A percentile compares a stretch with the other conserved stretches of the same genome.
Conservation (phyloP, 2,113 vertebrate species). For the Myrmecobius fasciatus region DNA sequence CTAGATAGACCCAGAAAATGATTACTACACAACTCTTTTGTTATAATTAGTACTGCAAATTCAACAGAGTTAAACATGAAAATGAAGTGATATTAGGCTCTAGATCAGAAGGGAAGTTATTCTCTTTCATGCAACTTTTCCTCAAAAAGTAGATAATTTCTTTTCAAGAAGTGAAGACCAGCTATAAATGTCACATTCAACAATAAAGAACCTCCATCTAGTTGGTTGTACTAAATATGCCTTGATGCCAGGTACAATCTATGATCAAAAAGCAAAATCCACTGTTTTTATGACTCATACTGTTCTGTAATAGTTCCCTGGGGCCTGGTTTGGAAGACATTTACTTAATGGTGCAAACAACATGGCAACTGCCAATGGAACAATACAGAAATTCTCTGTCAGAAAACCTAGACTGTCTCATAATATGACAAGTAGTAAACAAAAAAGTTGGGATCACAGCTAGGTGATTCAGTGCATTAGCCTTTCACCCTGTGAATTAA, state of each 20-base stretch:
- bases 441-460: neutral
- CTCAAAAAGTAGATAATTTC: neutral
- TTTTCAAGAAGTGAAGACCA: neutral
- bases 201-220: conserved; percentile 40
- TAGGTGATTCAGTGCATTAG: neutral
- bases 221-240: conserved; percentile 52
- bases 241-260: conserved; percentile 66
- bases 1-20: neutral
- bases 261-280: conserved; percentile 71
- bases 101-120: neutral
- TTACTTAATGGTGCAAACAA: conserved; percentile 79
- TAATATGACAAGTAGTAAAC: conserved; percentile 43
- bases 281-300: conserved; percentile 68
- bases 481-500: neutral
- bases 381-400: conserved; percentile 64
- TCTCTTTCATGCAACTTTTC: neutral
- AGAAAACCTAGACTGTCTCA: conserved; percentile 42
- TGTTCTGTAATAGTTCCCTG: conserved; percentile 73
- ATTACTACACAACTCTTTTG: neutral
- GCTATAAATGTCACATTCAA: neutral
- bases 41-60: neutral
- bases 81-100: neutral
- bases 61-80: neutral
- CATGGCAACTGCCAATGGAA: conserved; percentile 67
- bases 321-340: conserved; percentile 69